phyloP scores from a whole-genome alignment of 2,113 vertebrate species.

The Dryoscopus gambensis region DNA sequence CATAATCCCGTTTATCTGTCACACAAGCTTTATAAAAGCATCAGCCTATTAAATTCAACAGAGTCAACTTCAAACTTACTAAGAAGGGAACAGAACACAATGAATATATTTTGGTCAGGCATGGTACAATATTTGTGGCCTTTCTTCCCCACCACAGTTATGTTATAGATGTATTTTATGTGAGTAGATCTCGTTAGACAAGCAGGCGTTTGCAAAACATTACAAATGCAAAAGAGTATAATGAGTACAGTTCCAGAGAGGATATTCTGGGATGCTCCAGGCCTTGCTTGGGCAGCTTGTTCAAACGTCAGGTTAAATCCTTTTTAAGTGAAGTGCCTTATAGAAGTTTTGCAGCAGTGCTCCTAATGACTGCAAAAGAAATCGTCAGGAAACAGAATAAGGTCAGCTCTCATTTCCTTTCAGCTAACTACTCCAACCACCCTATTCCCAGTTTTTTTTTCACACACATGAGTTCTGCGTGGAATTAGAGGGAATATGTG shows the following conservation, averaged over 20 bases:
- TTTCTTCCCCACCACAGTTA: not conserved
- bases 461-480: fast-evolving
- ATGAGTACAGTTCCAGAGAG: constrained; percentile 13
- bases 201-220: not conserved
- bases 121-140: not conserved
- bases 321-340: not conserved
- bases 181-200: not conserved
- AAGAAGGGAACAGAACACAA: not conserved
- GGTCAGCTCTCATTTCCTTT: not conserved
- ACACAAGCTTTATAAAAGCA: not conserved
- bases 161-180: not conserved
- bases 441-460: fast-evolving
- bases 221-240: not conserved
- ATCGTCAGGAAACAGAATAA: not conserved
- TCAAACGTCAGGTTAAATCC: constrained; percentile 48
- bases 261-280: not conserved
- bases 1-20: not conserved
- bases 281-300: constrained; percentile 16
- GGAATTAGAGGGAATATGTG: fast-evolving
- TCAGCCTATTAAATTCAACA: not conserved
- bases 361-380: not conserved
- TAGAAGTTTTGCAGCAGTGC: not conserved
- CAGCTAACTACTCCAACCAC: not conserved
- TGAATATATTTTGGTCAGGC: not conserved
- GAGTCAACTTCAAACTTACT: not conserved